Evolutionary conservation across 1,140 invertebrate genomes (phyloP).

Genomic region (Dendroctonus ponderosae): DNA sequence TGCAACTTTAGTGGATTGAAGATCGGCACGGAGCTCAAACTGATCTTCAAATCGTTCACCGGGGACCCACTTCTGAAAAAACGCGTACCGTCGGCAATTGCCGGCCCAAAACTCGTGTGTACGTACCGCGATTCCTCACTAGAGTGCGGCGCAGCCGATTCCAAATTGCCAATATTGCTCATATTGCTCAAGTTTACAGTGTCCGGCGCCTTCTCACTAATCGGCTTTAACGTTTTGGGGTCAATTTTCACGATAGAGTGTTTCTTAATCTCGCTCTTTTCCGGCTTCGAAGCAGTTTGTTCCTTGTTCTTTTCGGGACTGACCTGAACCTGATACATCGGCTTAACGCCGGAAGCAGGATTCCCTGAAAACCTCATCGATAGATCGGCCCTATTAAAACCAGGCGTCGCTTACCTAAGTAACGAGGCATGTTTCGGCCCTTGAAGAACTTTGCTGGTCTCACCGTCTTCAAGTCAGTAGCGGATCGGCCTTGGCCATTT

Average conservation of each 20-base stretch:
- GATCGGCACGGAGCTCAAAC: constrained; percentile 37
- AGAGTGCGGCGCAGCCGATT: background rate
- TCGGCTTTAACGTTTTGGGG: constrained; percentile 61
- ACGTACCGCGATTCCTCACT: constrained; percentile 26
- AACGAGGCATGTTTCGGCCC: constrained; percentile 57
- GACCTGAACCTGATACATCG: constrained; percentile 56
- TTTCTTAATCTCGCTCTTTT: constrained; percentile 42
- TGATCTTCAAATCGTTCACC: constrained; percentile 12
- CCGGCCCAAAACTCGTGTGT: background rate
- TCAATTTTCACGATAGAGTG: constrained; percentile 61
- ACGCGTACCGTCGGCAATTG: background rate
- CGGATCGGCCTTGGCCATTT: constrained; percentile 9
- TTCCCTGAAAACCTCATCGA: constrained; percentile 47
- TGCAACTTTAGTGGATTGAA: constrained; percentile 49
- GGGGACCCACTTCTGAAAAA: background rate
- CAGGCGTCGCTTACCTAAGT: constrained; percentile 48
- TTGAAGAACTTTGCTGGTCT: constrained; percentile 61
- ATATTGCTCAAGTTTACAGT: constrained; percentile 50
- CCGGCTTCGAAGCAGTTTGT: constrained; percentile 23
- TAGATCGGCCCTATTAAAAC: background rate
- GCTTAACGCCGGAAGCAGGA: constrained; percentile 61
- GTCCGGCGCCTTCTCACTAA: constrained; percentile 55
- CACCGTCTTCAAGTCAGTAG: constrained; percentile 39
- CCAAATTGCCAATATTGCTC: constrained; percentile 23
- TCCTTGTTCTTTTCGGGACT: constrained; percentile 47